phyloP scores from a whole-genome alignment of 1,140 invertebrate genomes.

The Holcopasites calliopsidis region DNA sequence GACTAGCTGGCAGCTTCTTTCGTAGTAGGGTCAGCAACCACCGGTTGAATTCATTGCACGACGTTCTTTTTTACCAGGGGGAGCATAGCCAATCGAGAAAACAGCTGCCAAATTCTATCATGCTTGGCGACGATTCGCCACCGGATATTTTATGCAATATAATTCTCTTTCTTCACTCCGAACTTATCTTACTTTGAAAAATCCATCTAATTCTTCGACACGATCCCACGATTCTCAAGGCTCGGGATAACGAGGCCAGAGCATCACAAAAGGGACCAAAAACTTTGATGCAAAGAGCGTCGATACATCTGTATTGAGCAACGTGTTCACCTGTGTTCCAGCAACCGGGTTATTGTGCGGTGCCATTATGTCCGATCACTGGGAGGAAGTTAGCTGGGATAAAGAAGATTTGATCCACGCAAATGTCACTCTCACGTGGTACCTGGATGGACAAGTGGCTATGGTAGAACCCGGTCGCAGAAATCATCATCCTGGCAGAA shows the following conservation, averaged over 20 bases:
- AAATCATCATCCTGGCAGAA: constrained; percentile 65
- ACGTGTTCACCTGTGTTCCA: constrained; percentile 34
- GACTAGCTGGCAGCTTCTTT: neutral
- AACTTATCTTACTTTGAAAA: too few species aligned
- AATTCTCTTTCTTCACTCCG: constrained; percentile 7
- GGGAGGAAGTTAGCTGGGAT: constrained; percentile 91
- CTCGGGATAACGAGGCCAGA: constrained; percentile 1
- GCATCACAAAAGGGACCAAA: neutral
- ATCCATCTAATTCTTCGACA: too few species aligned
- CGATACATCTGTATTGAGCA: neutral
- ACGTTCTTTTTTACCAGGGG: constrained; percentile 1
- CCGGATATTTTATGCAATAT: constrained; percentile 11
- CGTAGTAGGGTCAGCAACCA: constrained; percentile 32
- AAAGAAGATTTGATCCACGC: constrained; percentile 77
- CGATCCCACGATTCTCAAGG: neutral
- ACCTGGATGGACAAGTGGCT: constrained; percentile 73
- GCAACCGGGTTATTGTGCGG: constrained; percentile 89
- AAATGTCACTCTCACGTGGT: constrained; percentile 73
- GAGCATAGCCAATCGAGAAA: constrained; percentile 7
- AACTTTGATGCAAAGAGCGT: neutral
- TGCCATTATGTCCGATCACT: constrained; percentile 92
- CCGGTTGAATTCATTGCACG: constrained; percentile 48
- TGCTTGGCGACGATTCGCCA: neutral
- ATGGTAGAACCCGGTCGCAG: constrained; percentile 75
- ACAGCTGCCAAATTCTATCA: constrained; percentile 9